Evolutionary conservation across 64 coral and sea anemone genomes (phyloP).

Genomic region (Anthopleura sola): DNA sequence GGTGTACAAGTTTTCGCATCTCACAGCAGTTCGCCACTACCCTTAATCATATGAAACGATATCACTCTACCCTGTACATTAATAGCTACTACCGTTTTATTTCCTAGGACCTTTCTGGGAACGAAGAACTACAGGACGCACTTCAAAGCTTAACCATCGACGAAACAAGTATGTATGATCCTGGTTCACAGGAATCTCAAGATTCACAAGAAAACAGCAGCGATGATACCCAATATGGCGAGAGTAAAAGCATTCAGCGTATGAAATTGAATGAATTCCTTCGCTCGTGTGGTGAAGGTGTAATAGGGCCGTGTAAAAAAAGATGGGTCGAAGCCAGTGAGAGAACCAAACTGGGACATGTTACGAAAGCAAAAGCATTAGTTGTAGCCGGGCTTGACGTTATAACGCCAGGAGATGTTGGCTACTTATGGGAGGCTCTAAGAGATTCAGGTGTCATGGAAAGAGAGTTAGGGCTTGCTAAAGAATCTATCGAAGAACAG

Average conservation of each 20-base stretch:
- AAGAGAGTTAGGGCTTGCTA: slow-evolving; percentile 21
- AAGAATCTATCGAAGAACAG: slow-evolving; percentile 17
- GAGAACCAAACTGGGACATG: slow-evolving; percentile 16
- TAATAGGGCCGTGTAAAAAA: slow-evolving; percentile 40
- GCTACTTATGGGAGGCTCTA: slow-evolving; percentile 41
- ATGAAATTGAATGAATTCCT: slow-evolving; percentile 18
- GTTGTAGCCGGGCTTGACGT: slow-evolving; percentile 32
- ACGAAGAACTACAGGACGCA: too few relatives aligned
- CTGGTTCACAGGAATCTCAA: slow-evolving; percentile 34
- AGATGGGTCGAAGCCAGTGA: slow-evolving; percentile 17
- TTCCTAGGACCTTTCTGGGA: too few relatives aligned
- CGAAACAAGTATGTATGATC: slow-evolving; percentile 30
- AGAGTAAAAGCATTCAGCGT: slow-evolving; percentile 4
- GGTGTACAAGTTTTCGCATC: too few relatives aligned
- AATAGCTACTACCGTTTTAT: too few relatives aligned
- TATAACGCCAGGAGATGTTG: slow-evolving; percentile 39
- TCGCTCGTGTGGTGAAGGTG: slow-evolving; percentile 26
- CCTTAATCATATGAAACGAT: too few relatives aligned
- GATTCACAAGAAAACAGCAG: slow-evolving; percentile 12
- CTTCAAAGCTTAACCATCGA: not conserved
- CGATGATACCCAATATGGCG: not conserved
- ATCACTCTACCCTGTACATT: too few relatives aligned
- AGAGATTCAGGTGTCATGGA: slow-evolving; percentile 29
- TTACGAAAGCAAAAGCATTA: slow-evolving; percentile 1
- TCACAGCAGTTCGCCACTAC: too few relatives aligned